These are phyloP conservation scores for Eupithecia tripunctaria DNA, from an alignment of 2,888 invertebrate genomes.

Conservation along the genomic window DNA sequence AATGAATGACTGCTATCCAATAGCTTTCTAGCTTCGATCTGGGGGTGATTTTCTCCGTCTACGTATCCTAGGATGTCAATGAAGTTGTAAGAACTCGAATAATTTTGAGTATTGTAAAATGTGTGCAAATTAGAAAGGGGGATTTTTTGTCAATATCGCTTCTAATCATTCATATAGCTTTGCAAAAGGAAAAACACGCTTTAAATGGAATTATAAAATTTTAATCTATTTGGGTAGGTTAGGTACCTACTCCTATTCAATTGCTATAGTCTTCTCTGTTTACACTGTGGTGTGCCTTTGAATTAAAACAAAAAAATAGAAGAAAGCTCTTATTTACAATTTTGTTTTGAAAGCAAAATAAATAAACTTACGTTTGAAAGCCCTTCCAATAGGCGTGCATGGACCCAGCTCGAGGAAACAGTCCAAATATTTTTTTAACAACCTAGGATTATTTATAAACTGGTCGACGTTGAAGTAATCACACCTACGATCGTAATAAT, in stretches of 20 bases:
- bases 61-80: background rate
- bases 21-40: background rate
- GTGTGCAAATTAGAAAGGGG: no score
- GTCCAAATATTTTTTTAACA: constrained; percentile 87
- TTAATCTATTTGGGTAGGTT: no score
- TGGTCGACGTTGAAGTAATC: constrained; percentile 89
- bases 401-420: constrained; percentile 79
- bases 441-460: constrained; percentile 86
- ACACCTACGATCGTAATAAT: constrained; percentile 73
- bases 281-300: no score
- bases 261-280: no score
- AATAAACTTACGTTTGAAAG: constrained; percentile 64
- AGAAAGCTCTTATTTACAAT: background rate
- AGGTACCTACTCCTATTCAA: no score
- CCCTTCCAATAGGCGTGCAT: constrained; percentile 68
- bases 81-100: background rate
- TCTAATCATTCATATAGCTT: no score
- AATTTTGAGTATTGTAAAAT: no score
- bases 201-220: no score
- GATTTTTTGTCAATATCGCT: no score
- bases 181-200: no score
- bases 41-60: background rate
- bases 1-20: no score
- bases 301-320: background rate
- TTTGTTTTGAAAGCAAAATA: background rate